These are phyloP conservation scores for Gallinago nigripennis DNA, from an alignment of 2,797 vertebrate genomes.

Conservation along the genomic window DNA sequence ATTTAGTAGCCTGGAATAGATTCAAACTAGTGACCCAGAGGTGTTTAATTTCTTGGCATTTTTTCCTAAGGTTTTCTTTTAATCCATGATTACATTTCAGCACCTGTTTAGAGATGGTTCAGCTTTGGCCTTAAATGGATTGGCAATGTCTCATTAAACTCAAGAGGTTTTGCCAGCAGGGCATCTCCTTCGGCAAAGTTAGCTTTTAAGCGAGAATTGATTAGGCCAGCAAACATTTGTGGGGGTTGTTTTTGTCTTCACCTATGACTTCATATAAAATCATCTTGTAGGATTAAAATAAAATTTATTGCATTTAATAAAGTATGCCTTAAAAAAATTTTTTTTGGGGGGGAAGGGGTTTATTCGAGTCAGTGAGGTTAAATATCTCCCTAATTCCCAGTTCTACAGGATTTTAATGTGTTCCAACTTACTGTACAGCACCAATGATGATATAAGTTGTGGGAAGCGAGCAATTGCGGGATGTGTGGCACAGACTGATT, in stretches of 20 bases:
- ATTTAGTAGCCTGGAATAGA: slow-evolving; percentile 60
- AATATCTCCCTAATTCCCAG: background rate
- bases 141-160: slow-evolving; percentile 52
- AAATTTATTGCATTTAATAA: slow-evolving; percentile 6
- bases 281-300: background rate
- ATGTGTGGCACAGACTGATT: slow-evolving; percentile 23
- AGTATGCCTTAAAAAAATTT: background rate
- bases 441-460: background rate
- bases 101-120: slow-evolving; percentile 60
- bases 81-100: slow-evolving; percentile 56
- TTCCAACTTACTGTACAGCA: background rate
- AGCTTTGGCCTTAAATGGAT: slow-evolving; percentile 27
- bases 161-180: slow-evolving; percentile 47
- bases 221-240: slow-evolving; percentile 15
- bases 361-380: background rate
- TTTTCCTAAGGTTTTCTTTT: slow-evolving; percentile 63
- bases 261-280: background rate
- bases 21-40: slow-evolving; percentile 65
- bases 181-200: slow-evolving; percentile 42
- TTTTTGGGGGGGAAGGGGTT: background rate
- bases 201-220: slow-evolving; percentile 10
- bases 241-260: background rate
- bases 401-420: background rate
- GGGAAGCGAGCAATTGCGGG: background rate
- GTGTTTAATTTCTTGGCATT: slow-evolving; percentile 63